A percentile compares a stretch with the other conserved stretches of the same genome.
These are phyloP conservation scores for human (Homo sapiens) DNA, from an alignment of 2,113 vertebrate species.

Conservation along the genomic window DNA sequence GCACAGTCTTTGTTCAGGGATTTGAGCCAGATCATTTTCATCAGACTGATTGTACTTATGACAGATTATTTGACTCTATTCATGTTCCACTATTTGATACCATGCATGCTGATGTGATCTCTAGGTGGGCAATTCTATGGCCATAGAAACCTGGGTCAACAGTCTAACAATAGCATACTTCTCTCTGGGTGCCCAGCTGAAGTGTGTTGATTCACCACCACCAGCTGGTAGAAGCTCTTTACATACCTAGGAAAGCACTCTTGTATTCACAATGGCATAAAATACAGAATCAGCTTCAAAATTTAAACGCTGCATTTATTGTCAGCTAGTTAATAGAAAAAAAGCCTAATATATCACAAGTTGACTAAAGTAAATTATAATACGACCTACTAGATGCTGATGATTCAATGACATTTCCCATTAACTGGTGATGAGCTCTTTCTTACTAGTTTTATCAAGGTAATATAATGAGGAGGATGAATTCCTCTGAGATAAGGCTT, in stretches of 20 bases:
- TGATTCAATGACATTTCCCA: neutral
- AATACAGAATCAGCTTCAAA: neutral
- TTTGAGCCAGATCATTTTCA: constrained; percentile 63
- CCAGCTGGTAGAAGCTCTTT: neutral
- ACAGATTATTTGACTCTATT: constrained; percentile 20
- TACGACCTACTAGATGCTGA: neutral
- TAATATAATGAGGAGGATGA: neutral
- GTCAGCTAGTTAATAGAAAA: constrained; percentile 21
- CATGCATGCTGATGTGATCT: neutral
- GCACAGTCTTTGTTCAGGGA: constrained; percentile 40
- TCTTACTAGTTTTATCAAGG: neutral
- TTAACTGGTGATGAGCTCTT: neutral
- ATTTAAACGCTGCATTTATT: constrained; percentile 14
- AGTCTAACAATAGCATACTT: neutral
- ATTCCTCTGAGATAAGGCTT: neutral
- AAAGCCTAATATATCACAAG: neutral
- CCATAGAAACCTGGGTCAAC: neutral
- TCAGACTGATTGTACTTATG: constrained; percentile 27
- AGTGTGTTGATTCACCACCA: neutral
- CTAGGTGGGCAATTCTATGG: neutral
- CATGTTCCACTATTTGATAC: neutral
- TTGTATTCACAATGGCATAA: neutral
- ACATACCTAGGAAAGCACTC: neutral
- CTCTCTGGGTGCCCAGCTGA: neutral
- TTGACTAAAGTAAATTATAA: neutral